Conservation (phyloP, 2,113 vertebrate species). For the Tetrao urogallus region DNA sequence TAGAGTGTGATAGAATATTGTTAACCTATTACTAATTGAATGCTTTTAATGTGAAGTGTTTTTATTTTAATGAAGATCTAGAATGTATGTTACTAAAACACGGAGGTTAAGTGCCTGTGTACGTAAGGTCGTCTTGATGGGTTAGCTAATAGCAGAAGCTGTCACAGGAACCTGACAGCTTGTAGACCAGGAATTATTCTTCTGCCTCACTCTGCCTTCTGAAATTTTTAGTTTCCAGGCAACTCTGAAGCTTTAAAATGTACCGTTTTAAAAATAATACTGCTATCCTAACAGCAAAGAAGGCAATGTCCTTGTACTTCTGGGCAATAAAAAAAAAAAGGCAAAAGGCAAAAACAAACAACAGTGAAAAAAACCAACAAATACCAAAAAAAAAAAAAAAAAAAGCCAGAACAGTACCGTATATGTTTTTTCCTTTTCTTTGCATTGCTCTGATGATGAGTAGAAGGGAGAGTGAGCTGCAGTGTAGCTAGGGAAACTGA, state of each 20-base stretch:
- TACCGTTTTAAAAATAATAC: background rate
- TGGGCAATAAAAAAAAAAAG: background rate
- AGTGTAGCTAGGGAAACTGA: background rate
- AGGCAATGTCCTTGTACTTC: background rate
- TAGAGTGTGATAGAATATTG: background rate
- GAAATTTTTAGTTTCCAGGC: background rate
- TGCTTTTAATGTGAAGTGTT: background rate
- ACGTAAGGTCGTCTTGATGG: background rate
- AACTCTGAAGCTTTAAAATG: constrained; percentile 10
- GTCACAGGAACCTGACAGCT: constrained; percentile 6
- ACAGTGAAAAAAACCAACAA: background rate
- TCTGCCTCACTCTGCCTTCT: background rate
- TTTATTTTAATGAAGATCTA: constrained; percentile 4
- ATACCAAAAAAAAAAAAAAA: background rate
- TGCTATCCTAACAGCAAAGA: background rate
- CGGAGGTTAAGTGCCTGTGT: background rate
- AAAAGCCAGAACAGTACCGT: background rate
- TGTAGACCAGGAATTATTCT: background rate
- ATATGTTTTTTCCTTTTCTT: background rate
- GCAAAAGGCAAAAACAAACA: background rate
- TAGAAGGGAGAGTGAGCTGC: background rate
- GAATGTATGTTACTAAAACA: background rate
- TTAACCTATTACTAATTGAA: background rate
- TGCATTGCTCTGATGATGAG: background rate
- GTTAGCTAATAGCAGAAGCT: constrained; percentile 25